A percentile compares a stretch with the other conserved stretches of the same genome.
Evolutionary conservation across 2,113 vertebrate species (phyloP).

Genomic region (Pogonocichla stellata): DNA sequence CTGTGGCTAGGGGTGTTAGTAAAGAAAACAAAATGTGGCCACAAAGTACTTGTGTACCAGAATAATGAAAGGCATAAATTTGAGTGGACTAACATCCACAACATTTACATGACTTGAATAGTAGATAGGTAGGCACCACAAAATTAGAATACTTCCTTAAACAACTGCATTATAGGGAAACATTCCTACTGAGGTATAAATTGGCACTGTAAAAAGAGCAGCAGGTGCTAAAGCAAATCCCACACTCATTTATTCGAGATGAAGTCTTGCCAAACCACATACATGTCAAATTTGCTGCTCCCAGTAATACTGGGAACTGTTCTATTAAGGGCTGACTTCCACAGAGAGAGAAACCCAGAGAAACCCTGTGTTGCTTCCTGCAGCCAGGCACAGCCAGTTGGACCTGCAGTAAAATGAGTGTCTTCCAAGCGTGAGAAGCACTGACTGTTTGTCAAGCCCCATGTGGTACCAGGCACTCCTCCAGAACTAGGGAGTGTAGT

Average conservation of each 20-base stretch:
- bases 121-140: neutral
- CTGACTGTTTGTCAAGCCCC: neutral
- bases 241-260: neutral
- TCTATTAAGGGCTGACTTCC: neutral
- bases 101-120: neutral
- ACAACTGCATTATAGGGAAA: neutral
- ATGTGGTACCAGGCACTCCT: slow-evolving; percentile 8
- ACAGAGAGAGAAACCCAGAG: neutral
- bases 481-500: neutral
- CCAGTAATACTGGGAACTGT: neutral
- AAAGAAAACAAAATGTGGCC: neutral
- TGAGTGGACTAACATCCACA: neutral
- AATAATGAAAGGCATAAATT: neutral
- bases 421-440: neutral
- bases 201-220: neutral
- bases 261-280: slow-evolving; percentile 12
- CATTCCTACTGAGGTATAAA: slow-evolving; percentile 15
- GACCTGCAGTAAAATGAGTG: neutral
- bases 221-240: slow-evolving; percentile 39
- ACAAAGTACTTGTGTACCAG: neutral
- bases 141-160: slow-evolving; percentile 29
- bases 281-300: neutral
- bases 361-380: neutral
- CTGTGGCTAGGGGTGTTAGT: neutral
- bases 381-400: neutral